These are phyloP conservation scores for Alentia gelatinosa DNA, from an alignment of 2,888 invertebrate genomes.

Conservation along the genomic window DNA sequence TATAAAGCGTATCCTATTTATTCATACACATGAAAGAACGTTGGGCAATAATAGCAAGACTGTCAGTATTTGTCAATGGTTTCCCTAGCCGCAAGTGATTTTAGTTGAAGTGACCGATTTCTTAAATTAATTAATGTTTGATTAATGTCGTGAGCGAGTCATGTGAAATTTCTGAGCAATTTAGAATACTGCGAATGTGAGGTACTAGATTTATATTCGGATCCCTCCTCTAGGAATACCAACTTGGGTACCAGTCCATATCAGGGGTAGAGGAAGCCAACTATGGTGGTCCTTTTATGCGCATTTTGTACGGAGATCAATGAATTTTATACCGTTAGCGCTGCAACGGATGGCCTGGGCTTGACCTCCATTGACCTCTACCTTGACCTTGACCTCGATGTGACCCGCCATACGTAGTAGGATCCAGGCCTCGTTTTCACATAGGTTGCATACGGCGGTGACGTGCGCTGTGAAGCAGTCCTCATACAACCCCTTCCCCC, in stretches of 20 bases:
- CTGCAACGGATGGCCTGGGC: not conserved
- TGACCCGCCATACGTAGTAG: not conserved
- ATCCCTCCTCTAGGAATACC: not conserved
- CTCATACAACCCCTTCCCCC: no score
- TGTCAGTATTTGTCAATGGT: not conserved
- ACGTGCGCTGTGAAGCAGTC: no score
- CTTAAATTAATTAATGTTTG: not conserved
- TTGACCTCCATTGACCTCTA: slow-evolving; percentile 37
- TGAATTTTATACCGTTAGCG: not conserved
- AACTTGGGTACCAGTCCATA: slow-evolving; percentile 16
- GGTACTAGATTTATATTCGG: not conserved
- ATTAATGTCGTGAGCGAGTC: not conserved
- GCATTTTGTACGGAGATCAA: not conserved
- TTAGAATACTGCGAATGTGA: not conserved
- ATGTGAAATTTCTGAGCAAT: not conserved
- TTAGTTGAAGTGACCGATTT: not conserved
- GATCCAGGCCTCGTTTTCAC: not conserved
- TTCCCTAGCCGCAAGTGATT: not conserved
- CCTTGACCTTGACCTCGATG: not conserved
- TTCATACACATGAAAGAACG: not conserved
- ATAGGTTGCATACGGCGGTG: no score
- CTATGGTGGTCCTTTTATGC: not conserved
- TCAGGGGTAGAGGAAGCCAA: not conserved
- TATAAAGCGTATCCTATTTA: slow-evolving; percentile 10
- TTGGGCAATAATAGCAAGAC: not conserved